Conservation (phyloP, 2,113 vertebrate species). For the Thamnaconus septentrionalis region DNA sequence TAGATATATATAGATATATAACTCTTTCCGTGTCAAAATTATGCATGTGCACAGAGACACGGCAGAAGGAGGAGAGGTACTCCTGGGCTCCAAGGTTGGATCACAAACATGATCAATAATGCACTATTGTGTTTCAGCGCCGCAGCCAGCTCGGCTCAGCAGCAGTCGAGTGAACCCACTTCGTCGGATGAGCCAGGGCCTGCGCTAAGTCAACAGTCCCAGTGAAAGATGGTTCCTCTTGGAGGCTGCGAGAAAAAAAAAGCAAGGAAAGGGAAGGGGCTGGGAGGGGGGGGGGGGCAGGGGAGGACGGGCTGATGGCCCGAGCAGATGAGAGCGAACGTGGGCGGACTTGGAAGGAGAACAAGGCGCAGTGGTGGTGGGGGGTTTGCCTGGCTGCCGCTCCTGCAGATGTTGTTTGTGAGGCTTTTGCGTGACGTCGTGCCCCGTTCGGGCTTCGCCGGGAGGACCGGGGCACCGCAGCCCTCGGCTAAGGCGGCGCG, state of each 20-base stretch:
- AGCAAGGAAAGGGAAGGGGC: too few relatives aligned
- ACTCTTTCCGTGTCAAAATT: too few relatives aligned
- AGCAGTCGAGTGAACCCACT: constrained; percentile 37
- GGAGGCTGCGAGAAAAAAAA: neutral
- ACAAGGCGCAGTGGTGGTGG: constrained; percentile 34
- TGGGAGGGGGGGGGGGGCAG: neutral
- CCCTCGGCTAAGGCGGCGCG: constrained; percentile 14
- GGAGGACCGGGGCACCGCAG: neutral
- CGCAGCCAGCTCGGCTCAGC: constrained; percentile 33
- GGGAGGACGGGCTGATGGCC: constrained; percentile 34
- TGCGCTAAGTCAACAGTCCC: constrained; percentile 38
- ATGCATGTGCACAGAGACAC: constrained; percentile 15
- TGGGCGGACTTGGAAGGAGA: constrained; percentile 57
- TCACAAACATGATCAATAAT: constrained; percentile 61
- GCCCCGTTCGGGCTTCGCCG: constrained; percentile 23
- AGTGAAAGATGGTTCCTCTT: constrained; percentile 29
- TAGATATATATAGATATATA: too few relatives aligned
- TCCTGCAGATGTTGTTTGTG: constrained; percentile 66
- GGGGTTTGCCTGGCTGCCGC: constrained; percentile 34
- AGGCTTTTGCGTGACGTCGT: constrained; percentile 33
- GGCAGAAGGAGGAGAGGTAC: constrained; percentile 22
- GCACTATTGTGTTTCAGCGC: constrained; percentile 50
- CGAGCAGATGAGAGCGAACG: constrained; percentile 49
- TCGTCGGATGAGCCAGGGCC: neutral
- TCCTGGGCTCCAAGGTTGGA: constrained; percentile 44